Percentiles rank a stretch among this genome's conserved stretches.
Evolutionary conservation across 2,113 vertebrate species (phyloP).

Genomic region (Pseudorhombus dupliciocellatus): DNA sequence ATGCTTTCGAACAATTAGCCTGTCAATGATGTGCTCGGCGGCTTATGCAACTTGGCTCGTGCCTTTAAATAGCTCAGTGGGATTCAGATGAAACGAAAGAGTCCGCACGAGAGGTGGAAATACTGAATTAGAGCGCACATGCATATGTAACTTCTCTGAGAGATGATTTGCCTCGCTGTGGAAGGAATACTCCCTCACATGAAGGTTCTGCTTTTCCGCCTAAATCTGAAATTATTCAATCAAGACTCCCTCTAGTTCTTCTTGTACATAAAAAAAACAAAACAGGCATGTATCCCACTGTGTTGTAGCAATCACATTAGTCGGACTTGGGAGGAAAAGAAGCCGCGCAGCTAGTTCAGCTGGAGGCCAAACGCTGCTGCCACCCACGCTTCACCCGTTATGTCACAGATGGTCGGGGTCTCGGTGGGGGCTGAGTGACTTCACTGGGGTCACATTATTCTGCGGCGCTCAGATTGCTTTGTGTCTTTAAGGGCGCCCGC

Average conservation of each 20-base stretch:
- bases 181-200: not conserved
- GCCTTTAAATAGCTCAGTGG: constrained; percentile 56
- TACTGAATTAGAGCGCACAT: constrained; percentile 25
- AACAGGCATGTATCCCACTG: not conserved
- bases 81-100: constrained; percentile 59
- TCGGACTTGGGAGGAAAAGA: constrained; percentile 52
- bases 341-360: constrained; percentile 54
- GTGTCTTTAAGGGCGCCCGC: constrained; percentile 41
- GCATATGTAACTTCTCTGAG: constrained; percentile 9
- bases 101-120: constrained; percentile 13
- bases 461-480: constrained; percentile 21
- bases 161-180: constrained; percentile 10
- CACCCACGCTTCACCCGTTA: constrained; percentile 62
- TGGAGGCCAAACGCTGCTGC: constrained; percentile 58
- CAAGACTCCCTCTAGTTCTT: constrained; percentile 15
- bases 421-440: constrained; percentile 56
- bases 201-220: not conserved
- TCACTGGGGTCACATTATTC: constrained; percentile 55
- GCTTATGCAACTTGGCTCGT: constrained; percentile 26
- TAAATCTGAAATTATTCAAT: constrained; percentile 24
- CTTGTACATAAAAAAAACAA: constrained; percentile 5
- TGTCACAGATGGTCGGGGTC: constrained; percentile 68
- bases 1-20: constrained; percentile 31
- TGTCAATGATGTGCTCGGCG: constrained; percentile 24
- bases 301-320: constrained; percentile 38